A percentile compares a stretch with the other conserved stretches of the same genome.
phyloP scores from a whole-genome alignment of 2,888 invertebrate genomes.

The Papilio gigon region DNA sequence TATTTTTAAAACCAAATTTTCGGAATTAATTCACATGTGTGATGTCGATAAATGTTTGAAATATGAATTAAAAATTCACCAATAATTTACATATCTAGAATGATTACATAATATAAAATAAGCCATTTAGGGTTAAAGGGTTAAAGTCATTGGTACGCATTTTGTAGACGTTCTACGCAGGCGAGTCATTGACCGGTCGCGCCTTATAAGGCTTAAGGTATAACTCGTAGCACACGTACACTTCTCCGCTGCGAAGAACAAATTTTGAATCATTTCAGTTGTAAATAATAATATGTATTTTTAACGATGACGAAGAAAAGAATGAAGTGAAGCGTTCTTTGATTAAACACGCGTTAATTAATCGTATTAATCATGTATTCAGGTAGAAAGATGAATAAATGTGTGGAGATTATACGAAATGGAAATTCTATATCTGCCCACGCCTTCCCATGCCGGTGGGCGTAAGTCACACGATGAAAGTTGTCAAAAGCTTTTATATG shows the following conservation, averaged over 20 bases:
- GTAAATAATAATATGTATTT: background rate
- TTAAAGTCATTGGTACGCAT: slow-evolving; percentile 1
- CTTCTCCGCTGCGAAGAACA: background rate
- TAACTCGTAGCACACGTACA: background rate
- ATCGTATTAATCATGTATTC: slow-evolving; percentile 12
- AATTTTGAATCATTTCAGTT: background rate
- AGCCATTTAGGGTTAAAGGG: too few relatives aligned
- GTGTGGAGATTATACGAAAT: background rate
- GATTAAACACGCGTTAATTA: background rate
- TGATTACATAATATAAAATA: too few relatives aligned
- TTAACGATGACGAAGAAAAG: background rate
- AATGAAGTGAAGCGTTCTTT: background rate
- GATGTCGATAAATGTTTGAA: too few relatives aligned
- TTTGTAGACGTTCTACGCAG: slow-evolving; percentile 5
- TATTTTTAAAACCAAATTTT: too few relatives aligned
- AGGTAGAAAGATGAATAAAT: slow-evolving; percentile 5
- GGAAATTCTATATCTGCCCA: slow-evolving; percentile 8
- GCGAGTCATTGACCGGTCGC: slow-evolving; percentile 13
- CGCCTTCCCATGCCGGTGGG: background rate
- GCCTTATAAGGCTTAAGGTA: background rate
- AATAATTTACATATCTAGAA: too few relatives aligned
- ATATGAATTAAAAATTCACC: too few relatives aligned
- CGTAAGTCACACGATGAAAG: background rate
- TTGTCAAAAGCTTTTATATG: background rate
- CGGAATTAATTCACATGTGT: too few relatives aligned